These are phyloP conservation scores for Colinus virginianus DNA, from an alignment of 2,113 vertebrate species.

Conservation along the genomic window DNA sequence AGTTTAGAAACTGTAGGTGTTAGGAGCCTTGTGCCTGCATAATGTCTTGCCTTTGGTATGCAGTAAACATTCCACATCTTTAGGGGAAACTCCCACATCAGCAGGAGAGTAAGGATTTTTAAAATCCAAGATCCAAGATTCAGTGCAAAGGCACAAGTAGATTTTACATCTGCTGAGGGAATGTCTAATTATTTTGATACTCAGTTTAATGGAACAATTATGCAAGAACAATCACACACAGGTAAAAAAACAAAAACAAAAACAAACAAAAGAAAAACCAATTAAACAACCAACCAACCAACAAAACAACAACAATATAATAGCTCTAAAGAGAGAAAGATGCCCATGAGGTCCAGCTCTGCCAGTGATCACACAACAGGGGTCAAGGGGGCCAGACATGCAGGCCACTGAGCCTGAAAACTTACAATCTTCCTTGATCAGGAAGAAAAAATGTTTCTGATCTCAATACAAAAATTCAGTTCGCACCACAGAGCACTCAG, in stretches of 20 bases:
- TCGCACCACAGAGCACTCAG: not conserved
- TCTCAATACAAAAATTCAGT: not conserved
- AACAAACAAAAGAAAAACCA: too few relatives aligned
- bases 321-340: not conserved
- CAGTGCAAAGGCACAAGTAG: constrained; percentile 7
- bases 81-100: constrained; percentile 65
- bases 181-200: not conserved
- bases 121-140: constrained; percentile 31
- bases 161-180: constrained; percentile 49
- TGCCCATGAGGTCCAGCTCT: not conserved
- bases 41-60: constrained; percentile 65
- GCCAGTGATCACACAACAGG: not conserved
- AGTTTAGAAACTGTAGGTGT: constrained; percentile 74
- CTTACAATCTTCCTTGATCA: not conserved
- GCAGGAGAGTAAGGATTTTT: constrained; percentile 48
- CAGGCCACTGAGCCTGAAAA: not conserved
- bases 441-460: constrained; percentile 21
- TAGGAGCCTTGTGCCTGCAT: constrained; percentile 44
- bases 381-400: not conserved
- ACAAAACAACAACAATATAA: not conserved
- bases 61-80: constrained; percentile 72
- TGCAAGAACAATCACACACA: not conserved
- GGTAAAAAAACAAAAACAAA: not conserved
- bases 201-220: not conserved
- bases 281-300: too few relatives aligned